A percentile compares a stretch with the other conserved stretches of the same genome.
These are phyloP conservation scores for Pristionchus entomophagus DNA, from an alignment of 2,888 invertebrate species.

Conservation along the genomic window DNA sequence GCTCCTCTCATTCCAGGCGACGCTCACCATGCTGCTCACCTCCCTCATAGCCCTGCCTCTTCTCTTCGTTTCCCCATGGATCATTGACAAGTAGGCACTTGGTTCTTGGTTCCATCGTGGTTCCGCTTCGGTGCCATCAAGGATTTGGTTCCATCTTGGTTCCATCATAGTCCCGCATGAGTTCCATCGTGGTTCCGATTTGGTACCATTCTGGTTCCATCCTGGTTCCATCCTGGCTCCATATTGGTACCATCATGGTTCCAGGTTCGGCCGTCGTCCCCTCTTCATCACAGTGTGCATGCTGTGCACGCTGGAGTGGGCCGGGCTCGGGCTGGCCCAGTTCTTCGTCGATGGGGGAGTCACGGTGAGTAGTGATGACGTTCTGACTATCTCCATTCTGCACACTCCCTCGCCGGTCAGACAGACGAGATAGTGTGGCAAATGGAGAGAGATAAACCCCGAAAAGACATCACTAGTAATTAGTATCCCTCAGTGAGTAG, in stretches of 20 bases:
- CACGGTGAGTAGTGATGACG: constrained; percentile 10
- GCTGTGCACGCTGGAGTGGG: constrained; percentile 68
- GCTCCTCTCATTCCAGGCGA: constrained; percentile 47
- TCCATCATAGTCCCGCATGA: no score
- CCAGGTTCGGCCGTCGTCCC: constrained; percentile 56
- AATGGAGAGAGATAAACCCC: no score
- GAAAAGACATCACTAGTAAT: no score
- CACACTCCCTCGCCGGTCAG: no score
- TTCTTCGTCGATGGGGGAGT: constrained; percentile 58
- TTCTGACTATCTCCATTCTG: no score
- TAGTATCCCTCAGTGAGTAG: no score
- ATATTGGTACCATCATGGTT: no score
- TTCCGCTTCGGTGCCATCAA: no score
- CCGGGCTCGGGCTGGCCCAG: constrained; percentile 61
- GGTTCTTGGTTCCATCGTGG: no score
- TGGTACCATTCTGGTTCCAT: constrained; percentile 45
- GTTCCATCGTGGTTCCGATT: no score
- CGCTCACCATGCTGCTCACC: constrained; percentile 51
- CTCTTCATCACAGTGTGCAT: constrained; percentile 63
- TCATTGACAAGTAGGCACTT: constrained; percentile 44
- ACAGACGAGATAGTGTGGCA: no score
- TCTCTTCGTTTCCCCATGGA: constrained; percentile 41
- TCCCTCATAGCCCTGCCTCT: constrained; percentile 41
- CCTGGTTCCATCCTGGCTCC: neutral
- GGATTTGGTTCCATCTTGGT: no score